Base-by-base conservation (phyloP, 2,888 invertebrate genomes). In the Tipula vernalis region DNA sequence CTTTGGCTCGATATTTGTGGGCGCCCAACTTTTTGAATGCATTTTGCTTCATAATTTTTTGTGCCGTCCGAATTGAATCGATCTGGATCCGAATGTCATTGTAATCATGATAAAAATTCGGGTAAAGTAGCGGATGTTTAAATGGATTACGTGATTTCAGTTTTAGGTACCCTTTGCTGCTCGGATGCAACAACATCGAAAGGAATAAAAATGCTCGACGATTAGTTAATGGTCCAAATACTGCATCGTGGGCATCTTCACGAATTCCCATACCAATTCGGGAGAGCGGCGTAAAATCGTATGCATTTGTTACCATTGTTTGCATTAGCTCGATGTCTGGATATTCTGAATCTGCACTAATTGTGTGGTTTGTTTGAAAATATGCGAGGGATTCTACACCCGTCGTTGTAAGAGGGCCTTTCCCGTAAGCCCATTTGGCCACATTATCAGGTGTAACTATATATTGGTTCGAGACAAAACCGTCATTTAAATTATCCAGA, bases 41-140 rank as follows among this genome's bases (percentile, higher is more conserved):
- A 0, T 92, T 92, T 1, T 94, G 94, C 57, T 93, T 89, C 0
- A 93, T 91, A 18, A 96, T 90, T 85, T 92, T 91, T 87, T 95
- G 93, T 0, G 94, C 90, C 87, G 94, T 93, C 88, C 95, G 94
- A 71, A 95, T 93, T 0, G 94, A 93, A 15, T 93, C 93, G 4
- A 95, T 90, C 86, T 95, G 91, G 0, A 94, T 94, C n/a, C 92
- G 92, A 0, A 94, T 90, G 89, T 96, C 93, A 36, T 93, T 90
- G 87, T 93, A 94, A 89, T 96, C 93, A 0, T 93, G 93, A 87
- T 97, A 93, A 90, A 97, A 97, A 89, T 97, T 96, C 0, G 96
- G 95, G 89, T 96, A 94, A 88, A 98, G 94, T 13, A 94, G 91
- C 0, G 98, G 97, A 88, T 95, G 94, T 44, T 95, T 94, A 85